Base-by-base conservation (phyloP, 1,140 invertebrate genomes). In the Drosophila bocki region DNA sequence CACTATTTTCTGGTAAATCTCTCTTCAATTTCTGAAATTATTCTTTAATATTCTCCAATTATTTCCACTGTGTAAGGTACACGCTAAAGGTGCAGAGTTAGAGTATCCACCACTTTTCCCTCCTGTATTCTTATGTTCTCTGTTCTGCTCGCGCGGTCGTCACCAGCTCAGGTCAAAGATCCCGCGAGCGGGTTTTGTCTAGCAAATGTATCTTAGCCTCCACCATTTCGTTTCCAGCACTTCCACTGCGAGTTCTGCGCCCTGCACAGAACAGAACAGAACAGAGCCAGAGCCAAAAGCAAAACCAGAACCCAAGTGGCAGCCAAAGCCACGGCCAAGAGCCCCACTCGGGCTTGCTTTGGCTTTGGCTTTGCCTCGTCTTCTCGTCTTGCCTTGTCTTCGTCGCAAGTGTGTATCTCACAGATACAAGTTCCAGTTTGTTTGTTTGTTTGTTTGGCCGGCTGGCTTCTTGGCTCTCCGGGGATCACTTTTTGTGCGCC, bases 151-250 rank as follows among this genome's bases (percentile, higher is more conserved):
- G 48, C 51, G 61, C 81, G 84, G 84, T 88, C 84, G 84, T 88
- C 85, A 87, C 81, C 84, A 88, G 78, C 65, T 57, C 82, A 90
- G 85, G 85, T 90, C 85, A 90, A 90, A 90, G 85, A 90, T 90
- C 85, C 85, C 85, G 83, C 82, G 87, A 87, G 84, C 84, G 65
- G 87, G 84, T 87, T 90, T 85, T 84, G 81, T 90, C 85, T 90
- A 91, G 85, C 81, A 74, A 82, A 80, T 80, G 77, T 74, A 72
- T 67, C 64, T 74, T 78, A 50, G 64, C 67, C 48, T 76, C 54
- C 70, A 87, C 77, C 77, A 78, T 61, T 76, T 77, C 77, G 74
- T 61, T 76, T 77, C 45, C 63, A 70, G 33, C 41, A 37, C 64
- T 87, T 88, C 83, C 80, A 75, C 65, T 39, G 57, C 67, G 71